Evolutionary conservation across 2,113 vertebrate species (phyloP).

Genomic region (Polyodon spathula): DNA sequence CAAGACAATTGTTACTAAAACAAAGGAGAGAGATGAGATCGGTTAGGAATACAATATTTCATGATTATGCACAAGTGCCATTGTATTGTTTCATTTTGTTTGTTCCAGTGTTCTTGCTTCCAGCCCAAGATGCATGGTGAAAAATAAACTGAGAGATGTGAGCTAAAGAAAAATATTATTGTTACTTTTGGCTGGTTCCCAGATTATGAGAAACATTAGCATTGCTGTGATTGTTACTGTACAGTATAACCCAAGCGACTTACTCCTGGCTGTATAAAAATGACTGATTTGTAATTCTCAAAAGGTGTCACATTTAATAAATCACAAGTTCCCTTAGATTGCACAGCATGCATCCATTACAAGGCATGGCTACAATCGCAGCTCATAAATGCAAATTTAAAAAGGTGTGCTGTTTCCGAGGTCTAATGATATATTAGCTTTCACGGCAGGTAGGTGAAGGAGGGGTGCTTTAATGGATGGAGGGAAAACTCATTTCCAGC

Average conservation of each 20-base stretch:
- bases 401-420: slow-evolving; percentile 53
- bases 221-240: not conserved
- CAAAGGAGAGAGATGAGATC: too few species aligned
- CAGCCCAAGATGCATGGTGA: not conserved
- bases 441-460: slow-evolving; percentile 46
- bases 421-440: slow-evolving; percentile 60
- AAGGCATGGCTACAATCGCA: slow-evolving; percentile 59
- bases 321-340: slow-evolving; percentile 66
- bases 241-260: slow-evolving; percentile 30
- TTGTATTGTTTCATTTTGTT: too few species aligned
- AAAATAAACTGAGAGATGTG: not conserved
- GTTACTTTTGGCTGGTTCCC: too few species aligned
- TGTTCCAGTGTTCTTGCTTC: too few species aligned
- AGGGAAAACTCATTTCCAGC: slow-evolving; percentile 57
- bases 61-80: too few species aligned
- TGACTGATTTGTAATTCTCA: slow-evolving; percentile 69
- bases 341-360: slow-evolving; percentile 56
- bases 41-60: too few species aligned
- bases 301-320: slow-evolving; percentile 57
- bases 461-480: slow-evolving; percentile 52
- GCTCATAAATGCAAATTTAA: slow-evolving; percentile 56
- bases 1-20: too few species aligned
- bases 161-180: not conserved
- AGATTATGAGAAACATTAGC: too few species aligned
- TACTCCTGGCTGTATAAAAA: slow-evolving; percentile 46